These are phyloP conservation scores for Trinectes maculatus DNA, from an alignment of 2,113 vertebrate genomes.

Conservation along the genomic window DNA sequence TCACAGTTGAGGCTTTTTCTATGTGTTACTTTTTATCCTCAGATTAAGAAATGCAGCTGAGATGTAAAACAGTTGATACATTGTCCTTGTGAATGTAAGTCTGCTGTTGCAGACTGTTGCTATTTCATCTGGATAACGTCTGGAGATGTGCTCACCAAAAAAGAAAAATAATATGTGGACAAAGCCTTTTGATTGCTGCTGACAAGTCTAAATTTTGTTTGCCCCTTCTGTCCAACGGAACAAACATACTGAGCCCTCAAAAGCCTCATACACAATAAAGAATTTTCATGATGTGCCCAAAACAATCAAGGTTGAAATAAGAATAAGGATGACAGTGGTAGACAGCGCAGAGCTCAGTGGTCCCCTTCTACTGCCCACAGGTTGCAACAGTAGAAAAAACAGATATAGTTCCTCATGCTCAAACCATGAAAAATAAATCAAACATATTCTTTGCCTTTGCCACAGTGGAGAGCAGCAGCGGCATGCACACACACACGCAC, in stretches of 20 bases:
- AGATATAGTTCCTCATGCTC: constrained; percentile 9
- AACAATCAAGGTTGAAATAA: background rate
- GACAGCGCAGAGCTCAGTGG: background rate
- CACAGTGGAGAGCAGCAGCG: background rate
- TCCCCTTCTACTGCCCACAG: background rate
- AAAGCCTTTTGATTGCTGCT: background rate
- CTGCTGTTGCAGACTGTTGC: background rate
- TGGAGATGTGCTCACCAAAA: background rate
- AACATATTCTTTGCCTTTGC: constrained; percentile 13
- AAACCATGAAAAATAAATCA: constrained; percentile 27
- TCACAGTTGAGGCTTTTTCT: background rate
- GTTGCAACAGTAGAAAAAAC: constrained; percentile 10
- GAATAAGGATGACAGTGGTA: background rate
- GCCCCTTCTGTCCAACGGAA: background rate
- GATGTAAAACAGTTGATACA: background rate
- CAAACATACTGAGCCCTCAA: background rate
- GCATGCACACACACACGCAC: background rate
- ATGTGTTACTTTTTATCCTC: background rate
- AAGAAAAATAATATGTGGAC: background rate
- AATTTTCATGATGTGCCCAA: background rate
- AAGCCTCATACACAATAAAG: constrained; percentile 2
- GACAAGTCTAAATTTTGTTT: background rate
- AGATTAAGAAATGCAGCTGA: background rate
- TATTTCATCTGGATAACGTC: background rate
- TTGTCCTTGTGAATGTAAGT: background rate